Evolutionary conservation across 2,888 invertebrate species (phyloP).

Genomic region (Drosophila gaucha): DNA sequence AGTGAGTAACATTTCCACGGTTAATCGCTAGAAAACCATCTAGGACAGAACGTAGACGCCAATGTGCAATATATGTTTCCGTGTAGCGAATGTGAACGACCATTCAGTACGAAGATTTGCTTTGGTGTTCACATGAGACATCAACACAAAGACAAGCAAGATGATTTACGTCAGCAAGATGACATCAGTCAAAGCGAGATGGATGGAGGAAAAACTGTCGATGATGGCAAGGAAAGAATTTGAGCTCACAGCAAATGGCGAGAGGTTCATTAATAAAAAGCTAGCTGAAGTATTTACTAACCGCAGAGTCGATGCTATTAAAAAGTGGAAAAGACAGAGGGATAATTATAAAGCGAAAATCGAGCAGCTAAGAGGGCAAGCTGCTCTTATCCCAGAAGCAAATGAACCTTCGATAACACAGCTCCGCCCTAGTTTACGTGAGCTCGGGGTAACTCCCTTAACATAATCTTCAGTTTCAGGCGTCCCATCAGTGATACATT

Average conservation of each 20-base stretch:
- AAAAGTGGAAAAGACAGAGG: constrained; percentile 14
- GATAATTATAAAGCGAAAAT: constrained; percentile 11
- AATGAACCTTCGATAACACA: constrained; percentile 13
- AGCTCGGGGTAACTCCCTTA: neutral
- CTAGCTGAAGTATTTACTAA: constrained; percentile 15
- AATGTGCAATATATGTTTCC: constrained; percentile 1
- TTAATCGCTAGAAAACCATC: neutral
- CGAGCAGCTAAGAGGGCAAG: constrained; percentile 11
- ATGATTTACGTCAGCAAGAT: neutral
- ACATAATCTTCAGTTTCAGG: neutral
- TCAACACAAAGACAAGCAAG: constrained; percentile 8
- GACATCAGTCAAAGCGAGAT: neutral
- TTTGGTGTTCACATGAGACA: constrained; percentile 4
- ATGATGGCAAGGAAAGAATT: constrained; percentile 8
- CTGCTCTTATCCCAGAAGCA: constrained; percentile 9
- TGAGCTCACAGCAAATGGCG: constrained; percentile 18
- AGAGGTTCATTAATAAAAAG: constrained; percentile 7
- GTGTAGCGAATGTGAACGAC: constrained; percentile 2
- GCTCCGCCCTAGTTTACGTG: constrained; percentile 24
- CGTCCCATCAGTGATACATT: neutral
- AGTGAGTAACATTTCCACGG: neutral
- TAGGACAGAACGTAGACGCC: neutral
- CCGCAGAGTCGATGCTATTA: constrained; percentile 16
- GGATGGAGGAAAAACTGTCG: constrained; percentile 2
- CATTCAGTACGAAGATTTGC: neutral